Evolutionary conservation across 2,888 invertebrate genomes (phyloP), one percentile per base, ranked within the genome.

Genomic region (Mimachlamys varia): DNA sequence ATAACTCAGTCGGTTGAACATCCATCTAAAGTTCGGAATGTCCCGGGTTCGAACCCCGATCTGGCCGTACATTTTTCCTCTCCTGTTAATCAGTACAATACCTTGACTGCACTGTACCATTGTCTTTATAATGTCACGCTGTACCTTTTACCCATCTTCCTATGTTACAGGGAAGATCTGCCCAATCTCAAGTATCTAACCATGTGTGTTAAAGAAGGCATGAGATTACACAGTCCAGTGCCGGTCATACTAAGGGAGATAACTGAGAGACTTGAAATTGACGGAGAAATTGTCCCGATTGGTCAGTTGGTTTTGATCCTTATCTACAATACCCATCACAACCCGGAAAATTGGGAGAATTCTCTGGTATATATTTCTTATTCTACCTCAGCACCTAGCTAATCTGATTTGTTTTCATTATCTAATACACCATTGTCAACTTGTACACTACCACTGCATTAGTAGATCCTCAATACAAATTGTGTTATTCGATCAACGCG

Each of bases 131-230:
- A n/a, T n/a, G 44, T 44, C 44, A 44, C 44, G 7, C 7, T 44
- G 44, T 44, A 44, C 44, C 3, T 44, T 44, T 44, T 53, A n/a
- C 19, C 58, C n/a, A 15, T 76, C 33, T 76, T 27, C 33, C 13
- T 76, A 17, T 76, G 27, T 89, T 90, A 19, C 93, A 96, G 95
- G 94, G 95, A 95, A 13, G 96, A 96, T 89, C 91, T 96, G 44
- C 38, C 92, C 0, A 92, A 94, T 12, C 88, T 96, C 55, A 93
- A 93, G 12, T 96, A 95, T 92, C 92, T 95, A 89, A 95, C 95
- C 13, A 93, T 94, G 94, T 96, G 95, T 91, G 93, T 96, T 37
- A 96, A 96, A 90, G 96, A 96, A 90, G 92, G 94, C 12, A 91
- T 96, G 91, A 93, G 96, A 2, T 88, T 95, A 0, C 95, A 95